Base-by-base conservation (phyloP, 2,888 invertebrate species). In the Iphiclides podalirius region DNA sequence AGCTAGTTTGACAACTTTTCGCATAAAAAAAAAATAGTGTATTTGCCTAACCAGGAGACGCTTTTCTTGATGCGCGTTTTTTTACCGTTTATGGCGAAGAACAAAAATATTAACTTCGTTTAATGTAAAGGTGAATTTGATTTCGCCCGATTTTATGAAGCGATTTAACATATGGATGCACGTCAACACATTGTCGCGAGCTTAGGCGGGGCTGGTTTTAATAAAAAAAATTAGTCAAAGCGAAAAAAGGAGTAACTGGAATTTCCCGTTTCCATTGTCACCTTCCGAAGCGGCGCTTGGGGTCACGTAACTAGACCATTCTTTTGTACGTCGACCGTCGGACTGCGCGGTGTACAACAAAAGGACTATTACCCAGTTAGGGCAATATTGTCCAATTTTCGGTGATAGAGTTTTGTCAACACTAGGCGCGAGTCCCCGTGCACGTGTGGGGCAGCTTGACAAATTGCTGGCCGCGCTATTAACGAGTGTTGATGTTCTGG, bases 381-480 rank as follows among this genome's bases (percentile, higher is more conserved):
- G 71, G 72, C 74, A 85, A 87, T 86, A 85, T 88, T 88, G 84
- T 83, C 77, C 71, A 80, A 84, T 88, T 75, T 82, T 83, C 77
- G 88, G 88, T 88, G 82, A 86, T 85, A 85, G 62, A 85, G 87
- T 87, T 88, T 88, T 84, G 88, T 86, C 82, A 88, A 88, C 88
- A 86, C 66, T 60, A 78, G 84, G 82, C 78, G 77, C 76, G 80
- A 63, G n/a, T n/a, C n/a, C n/a, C n/a, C n/a, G 67, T 59, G 64
- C 56, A 56, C 60, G 58, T 56, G 60, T 53, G 74, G 84, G 87
- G 87, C 82, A 79, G 76, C 59, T 72, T 86, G 86, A 88, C 85
- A 87, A 88, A 88, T 88, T 83, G 78, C 80, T 69, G 68, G 64
- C 61, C 60, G 59, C 51, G 58, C 66, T 72, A 67, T 69, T 72